Evolutionary conservation across 2,888 invertebrate species (phyloP).

Genomic region (Gerosis bhagava): DNA sequence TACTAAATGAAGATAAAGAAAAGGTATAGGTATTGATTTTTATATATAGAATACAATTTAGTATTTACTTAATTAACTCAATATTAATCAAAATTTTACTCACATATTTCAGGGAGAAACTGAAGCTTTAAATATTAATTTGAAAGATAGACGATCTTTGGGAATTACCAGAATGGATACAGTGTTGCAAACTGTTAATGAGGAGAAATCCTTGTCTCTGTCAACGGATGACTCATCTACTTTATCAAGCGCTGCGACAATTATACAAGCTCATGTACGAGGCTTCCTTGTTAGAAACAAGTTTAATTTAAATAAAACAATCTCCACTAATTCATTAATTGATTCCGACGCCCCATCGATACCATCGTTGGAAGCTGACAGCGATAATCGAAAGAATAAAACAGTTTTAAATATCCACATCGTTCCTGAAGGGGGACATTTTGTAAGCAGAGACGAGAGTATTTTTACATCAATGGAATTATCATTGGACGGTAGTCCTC

Average conservation of each 20-base stretch:
- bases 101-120: slow-evolving; percentile 58
- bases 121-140: slow-evolving; percentile 35
- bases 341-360: slow-evolving; percentile 59
- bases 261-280: slow-evolving; percentile 86
- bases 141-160: slow-evolving; percentile 59
- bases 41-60: no score
- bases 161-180: slow-evolving; percentile 72
- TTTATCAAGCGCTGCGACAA: slow-evolving; percentile 82
- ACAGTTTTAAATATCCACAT: slow-evolving; percentile 73
- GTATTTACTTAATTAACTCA: no score
- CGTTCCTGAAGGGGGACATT: slow-evolving; percentile 64
- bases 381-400: slow-evolving; percentile 57
- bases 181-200: slow-evolving; percentile 76
- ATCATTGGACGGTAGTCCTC: slow-evolving; percentile 69
- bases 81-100: no score
- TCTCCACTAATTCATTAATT: slow-evolving; percentile 59
- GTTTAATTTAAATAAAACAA: slow-evolving; percentile 63
- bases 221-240: slow-evolving; percentile 78
- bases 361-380: slow-evolving; percentile 56
- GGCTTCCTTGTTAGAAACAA: slow-evolving; percentile 85
- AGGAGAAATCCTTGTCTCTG: slow-evolving; percentile 73
- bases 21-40: no score
- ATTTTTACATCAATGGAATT: slow-evolving; percentile 67
- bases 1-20: slow-evolving; percentile 33
- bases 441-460: slow-evolving; percentile 69